Evolutionary conservation across 2,888 invertebrate genomes (phyloP), one percentile per base, ranked within the genome.

Genomic region (Pseudeuparius sepicola): DNA sequence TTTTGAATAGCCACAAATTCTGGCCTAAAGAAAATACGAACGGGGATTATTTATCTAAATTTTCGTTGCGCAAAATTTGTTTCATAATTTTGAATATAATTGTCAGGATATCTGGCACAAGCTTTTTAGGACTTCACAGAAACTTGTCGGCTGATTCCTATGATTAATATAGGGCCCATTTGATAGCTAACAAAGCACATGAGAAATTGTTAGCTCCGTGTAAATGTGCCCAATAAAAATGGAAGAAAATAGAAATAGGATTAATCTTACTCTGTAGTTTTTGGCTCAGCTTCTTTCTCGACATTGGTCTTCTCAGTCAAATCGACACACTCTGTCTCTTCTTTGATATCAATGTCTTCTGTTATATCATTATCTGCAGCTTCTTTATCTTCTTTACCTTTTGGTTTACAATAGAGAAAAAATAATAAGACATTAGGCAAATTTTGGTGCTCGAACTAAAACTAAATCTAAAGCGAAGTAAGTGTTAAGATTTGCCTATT

Each of bases 21-120:
- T 25, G 38, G 23, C 17, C 43, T 43, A 20, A 16, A 33, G 32
- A 12, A 28, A 28, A 7, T 24, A n/a, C n/a, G n/a, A n/a, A n/a
- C n/a, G n/a, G n/a, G n/a, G n/a, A n/a, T n/a, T 24, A 11, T 11
- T 6, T 6, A 6, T 24, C 25, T 24, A 24, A 11, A 24, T 24
- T 24, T 24, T 6, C n/a, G n/a, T n/a, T n/a, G n/a, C n/a, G n/a
- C n/a, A n/a, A n/a, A n/a, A n/a, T n/a, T n/a, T n/a, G n/a, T n/a
- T n/a, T n/a, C n/a, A n/a, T n/a, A n/a, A n/a, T n/a, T n/a, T n/a
- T n/a, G n/a, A n/a, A n/a, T n/a, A n/a, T n/a, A 14, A 23, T 6
- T 41, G 42, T 42, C 23, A 27, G 36, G 37, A 39, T 31, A 39
- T 24, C 34, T 42, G 34, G 42, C 42, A 42, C 42, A 42, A 34